phyloP scores from a whole-genome alignment of 1,140 invertebrate genomes.

The Elymnias hypermnestra region DNA sequence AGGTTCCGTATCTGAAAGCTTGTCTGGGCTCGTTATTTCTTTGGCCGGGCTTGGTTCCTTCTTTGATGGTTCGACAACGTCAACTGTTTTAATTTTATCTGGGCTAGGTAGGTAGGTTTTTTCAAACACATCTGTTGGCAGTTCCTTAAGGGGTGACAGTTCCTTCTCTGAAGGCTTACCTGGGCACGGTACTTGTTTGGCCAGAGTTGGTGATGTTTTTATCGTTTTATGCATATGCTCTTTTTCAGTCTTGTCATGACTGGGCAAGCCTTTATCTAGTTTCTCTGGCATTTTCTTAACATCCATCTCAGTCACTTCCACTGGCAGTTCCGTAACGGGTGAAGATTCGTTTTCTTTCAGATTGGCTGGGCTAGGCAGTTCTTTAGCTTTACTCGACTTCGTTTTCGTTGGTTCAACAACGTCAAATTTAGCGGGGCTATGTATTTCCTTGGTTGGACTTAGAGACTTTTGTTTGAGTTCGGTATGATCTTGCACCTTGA shows the following conservation, averaged over 20 bases:
- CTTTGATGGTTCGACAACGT: no score
- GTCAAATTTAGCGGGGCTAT: not conserved
- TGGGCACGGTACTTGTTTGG: not conserved
- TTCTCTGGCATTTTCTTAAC: no score
- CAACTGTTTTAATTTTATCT: no score
- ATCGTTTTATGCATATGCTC: not conserved
- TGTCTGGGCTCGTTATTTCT: not conserved
- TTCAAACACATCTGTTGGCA: no score
- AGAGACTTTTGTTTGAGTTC: constrained; percentile 12
- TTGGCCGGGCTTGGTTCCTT: no score
- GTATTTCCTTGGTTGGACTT: constrained; percentile 12
- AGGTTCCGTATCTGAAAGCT: not conserved
- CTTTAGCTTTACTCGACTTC: not conserved
- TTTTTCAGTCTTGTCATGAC: not conserved
- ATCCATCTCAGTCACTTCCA: no score
- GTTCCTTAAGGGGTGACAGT: not conserved
- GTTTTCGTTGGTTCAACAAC: not conserved
- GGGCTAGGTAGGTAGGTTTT: no score
- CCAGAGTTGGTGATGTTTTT: constrained; percentile 12
- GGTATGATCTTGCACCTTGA: no score
- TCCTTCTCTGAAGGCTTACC: not conserved
- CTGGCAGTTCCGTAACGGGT: no score
- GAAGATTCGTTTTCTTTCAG: constrained; percentile 10
- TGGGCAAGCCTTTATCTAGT: not conserved
- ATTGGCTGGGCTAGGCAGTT: constrained; percentile 16